These are phyloP conservation scores for Lepidochrysops patricia DNA, from an alignment of 2,888 invertebrate species.

Conservation along the genomic window DNA sequence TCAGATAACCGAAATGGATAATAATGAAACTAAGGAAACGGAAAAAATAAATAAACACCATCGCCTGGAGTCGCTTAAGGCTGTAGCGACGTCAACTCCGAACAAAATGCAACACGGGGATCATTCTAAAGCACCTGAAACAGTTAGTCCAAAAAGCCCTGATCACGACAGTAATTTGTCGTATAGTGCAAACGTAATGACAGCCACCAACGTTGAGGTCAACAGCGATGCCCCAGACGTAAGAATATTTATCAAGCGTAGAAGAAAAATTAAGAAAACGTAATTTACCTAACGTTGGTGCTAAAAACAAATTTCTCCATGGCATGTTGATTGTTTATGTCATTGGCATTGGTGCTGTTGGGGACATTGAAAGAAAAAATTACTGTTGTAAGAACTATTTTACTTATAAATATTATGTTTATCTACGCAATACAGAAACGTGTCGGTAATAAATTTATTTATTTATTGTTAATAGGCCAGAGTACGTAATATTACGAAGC, in stretches of 20 bases:
- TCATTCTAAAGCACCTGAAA: slow-evolving; percentile 21
- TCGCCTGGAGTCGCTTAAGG: slow-evolving; percentile 27
- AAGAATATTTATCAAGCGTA: slow-evolving; percentile 52
- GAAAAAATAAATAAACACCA: not conserved
- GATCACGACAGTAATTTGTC: slow-evolving; percentile 23
- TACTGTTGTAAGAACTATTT: not conserved
- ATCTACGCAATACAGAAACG: not conserved
- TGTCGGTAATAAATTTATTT: not conserved
- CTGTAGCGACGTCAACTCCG: slow-evolving; percentile 58
- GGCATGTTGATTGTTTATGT: too few relatives aligned
- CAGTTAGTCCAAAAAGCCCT: slow-evolving; percentile 22
- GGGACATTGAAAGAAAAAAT: too few relatives aligned
- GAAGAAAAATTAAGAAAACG: slow-evolving; percentile 41
- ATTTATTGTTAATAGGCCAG: not conserved
- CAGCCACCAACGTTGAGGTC: slow-evolving; percentile 24
- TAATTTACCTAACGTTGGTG: slow-evolving; percentile 11
- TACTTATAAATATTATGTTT: not conserved
- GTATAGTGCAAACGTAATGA: slow-evolving; percentile 23
- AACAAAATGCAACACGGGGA: slow-evolving; percentile 30
- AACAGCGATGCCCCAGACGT: slow-evolving; percentile 50
- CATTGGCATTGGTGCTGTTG: too few relatives aligned
- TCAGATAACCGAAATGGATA: slow-evolving; percentile 12
- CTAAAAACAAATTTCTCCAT: not conserved
- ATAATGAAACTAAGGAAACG: slow-evolving; percentile 9
- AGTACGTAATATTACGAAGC: too few relatives aligned